Conservation (phyloP, 1,140 invertebrate genomes). For the Drosophila mojavensis region DNA sequence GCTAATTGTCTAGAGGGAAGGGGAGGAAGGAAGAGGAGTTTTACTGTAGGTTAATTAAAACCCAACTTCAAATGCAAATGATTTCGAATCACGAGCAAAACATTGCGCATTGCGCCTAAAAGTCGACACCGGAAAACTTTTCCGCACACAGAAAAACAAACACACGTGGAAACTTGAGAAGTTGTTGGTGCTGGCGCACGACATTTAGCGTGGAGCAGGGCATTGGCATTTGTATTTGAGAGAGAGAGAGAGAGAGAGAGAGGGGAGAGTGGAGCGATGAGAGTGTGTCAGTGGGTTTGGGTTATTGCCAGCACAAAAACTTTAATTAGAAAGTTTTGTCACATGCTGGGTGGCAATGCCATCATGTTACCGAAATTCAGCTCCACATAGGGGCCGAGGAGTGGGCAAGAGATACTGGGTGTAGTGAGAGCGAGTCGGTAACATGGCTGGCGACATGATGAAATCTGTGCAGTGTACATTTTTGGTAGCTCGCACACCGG, state of each 20-base stretch:
- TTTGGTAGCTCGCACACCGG: conserved; percentile 45
- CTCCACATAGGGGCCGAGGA: neutral
- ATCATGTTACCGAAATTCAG: conserved; percentile 32
- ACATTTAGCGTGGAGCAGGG: neutral
- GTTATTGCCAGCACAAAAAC: conserved; percentile 40
- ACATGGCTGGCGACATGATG: conserved; percentile 48
- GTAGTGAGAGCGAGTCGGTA: conserved; percentile 32
- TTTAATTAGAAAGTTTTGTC: conserved; percentile 82
- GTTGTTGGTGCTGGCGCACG: conserved; percentile 54
- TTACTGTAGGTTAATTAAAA: conserved; percentile 62
- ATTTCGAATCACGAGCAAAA: conserved; percentile 48
- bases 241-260: neutral
- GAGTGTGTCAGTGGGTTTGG: conserved; percentile 5
- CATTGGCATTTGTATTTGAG: neutral
- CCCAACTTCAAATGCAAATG: conserved; percentile 53
- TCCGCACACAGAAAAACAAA: conserved; percentile 50
- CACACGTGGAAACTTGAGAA: conserved; percentile 75
- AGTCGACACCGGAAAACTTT: conserved; percentile 65
- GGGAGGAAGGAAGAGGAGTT: neutral
- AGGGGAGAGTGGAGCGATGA: neutral
- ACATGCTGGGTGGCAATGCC: conserved; percentile 57
- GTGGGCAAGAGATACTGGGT: conserved; percentile 18
- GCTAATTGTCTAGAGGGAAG: conserved; percentile 46
- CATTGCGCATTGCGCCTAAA: conserved; percentile 75
- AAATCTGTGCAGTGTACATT: conserved; percentile 49